Evolutionary conservation across 2,888 invertebrate genomes (phyloP).

Genomic region (Acholoe squamosa): DNA sequence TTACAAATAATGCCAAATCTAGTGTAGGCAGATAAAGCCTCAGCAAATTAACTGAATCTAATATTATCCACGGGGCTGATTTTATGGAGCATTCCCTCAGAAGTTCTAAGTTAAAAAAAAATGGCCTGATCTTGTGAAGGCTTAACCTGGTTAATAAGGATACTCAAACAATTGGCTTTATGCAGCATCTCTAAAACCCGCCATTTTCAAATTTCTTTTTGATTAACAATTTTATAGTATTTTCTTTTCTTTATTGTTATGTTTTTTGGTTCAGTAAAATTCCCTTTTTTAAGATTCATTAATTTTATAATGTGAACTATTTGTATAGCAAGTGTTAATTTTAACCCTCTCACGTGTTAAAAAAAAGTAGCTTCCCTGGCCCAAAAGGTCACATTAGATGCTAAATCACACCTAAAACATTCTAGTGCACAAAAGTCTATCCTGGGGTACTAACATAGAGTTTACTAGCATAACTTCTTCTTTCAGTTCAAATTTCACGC

Average conservation of each 20-base stretch:
- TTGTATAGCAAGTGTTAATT: not conserved
- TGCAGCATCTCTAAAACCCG: not conserved
- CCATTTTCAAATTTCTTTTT: not conserved
- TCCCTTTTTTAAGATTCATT: not conserved
- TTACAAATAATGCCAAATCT: no score
- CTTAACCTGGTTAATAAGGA: no score
- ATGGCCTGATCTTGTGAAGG: no score
- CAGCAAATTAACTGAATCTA: no score
- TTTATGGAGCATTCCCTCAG: no score
- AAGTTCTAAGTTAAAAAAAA: no score
- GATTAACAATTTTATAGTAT: not conserved
- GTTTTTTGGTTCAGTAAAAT: not conserved
- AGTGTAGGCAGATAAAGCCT: no score
- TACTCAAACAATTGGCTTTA: no score
- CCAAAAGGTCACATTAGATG: not conserved
- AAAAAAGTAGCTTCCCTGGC: slow-evolving; percentile 23
- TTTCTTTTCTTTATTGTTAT: not conserved
- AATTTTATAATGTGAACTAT: not conserved
- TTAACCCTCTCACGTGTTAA: not conserved
- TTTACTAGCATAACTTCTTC: not conserved
- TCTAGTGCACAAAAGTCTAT: not conserved
- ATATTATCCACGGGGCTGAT: no score
- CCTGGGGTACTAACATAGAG: not conserved
- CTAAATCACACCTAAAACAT: not conserved
- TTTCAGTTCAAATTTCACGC: not conserved